Base-by-base conservation (phyloP, 2,797 vertebrate species). In the Hipposideros larvatus region DNA sequence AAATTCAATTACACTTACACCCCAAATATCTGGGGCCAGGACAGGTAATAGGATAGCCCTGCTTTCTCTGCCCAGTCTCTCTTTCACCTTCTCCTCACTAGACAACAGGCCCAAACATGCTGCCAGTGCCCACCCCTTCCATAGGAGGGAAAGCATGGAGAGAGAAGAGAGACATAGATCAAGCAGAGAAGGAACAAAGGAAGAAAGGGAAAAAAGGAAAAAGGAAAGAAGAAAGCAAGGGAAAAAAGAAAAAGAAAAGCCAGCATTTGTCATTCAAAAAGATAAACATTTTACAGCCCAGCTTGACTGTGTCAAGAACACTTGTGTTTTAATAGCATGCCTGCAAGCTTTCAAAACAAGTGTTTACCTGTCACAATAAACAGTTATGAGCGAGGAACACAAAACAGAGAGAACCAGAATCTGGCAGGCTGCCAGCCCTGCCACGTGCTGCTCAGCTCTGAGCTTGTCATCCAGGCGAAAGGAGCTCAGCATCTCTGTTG, bases 351-450 rank as follows among this genome's bases (percentile, higher is more conserved):
- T 99, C 98, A 98, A 98, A 98, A 98, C 98, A 98, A 98, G 98
- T 98, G 98, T 99, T 98, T 98, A 98, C 98, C 98, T 98, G 98
- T 98, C 98, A 99, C 98, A 99, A 98, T 99, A 98, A 98, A 98
- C 98, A 98, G 98, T 98, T 98, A 97, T 97, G 98, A 98, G 98
- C 97, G 98, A 98, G 98, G 98, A 98, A 98, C 98, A 98, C 98
- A 98, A 98, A 98, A 98, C 98, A 98, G 97, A 98, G 97, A 97
- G 97, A 98, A 97, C 97, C 91, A 48, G 43, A 97, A 75, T 89
- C 96, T 98, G 98, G 98, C 98, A 97, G 95, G 74, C 97, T 97
- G 98, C 98, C 98, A 98, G 96, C 95, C 96, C 89, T 71, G 95
- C 98, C 97, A 96, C 85, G 87, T 97, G 98, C 94, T 28, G 93